A percentile compares a stretch with the other conserved stretches of the same genome.
These are phyloP conservation scores for Zophobas atratus DNA, from an alignment of 1,140 invertebrate species.

Conservation along the genomic window DNA sequence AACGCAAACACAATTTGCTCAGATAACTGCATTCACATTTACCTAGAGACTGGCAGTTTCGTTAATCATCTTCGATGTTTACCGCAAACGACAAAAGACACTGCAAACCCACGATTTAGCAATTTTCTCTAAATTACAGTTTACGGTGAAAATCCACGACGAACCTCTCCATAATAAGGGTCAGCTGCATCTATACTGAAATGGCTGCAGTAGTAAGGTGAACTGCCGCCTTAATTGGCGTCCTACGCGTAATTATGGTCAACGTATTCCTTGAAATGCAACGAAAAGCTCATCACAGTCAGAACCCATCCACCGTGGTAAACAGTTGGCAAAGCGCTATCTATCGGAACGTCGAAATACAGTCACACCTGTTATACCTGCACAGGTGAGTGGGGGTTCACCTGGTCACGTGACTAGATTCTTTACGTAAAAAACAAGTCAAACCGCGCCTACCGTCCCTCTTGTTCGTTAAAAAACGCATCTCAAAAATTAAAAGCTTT, in stretches of 20 bases:
- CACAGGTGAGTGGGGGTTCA: constrained; percentile 54
- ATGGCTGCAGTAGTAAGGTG: neutral
- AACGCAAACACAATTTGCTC: no score
- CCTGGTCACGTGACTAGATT: constrained; percentile 52
- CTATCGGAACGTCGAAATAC: constrained; percentile 50
- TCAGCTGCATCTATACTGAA: neutral
- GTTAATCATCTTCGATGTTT: no score
- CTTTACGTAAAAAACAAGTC: constrained; percentile 51
- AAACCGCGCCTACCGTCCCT: constrained; percentile 50
- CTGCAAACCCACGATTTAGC: neutral
- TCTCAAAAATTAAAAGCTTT: constrained; percentile 38
- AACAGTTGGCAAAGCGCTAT: constrained; percentile 43
- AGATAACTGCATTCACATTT: no score
- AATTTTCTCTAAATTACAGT: neutral
- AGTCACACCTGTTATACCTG: constrained; percentile 57
- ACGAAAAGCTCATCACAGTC: constrained; percentile 35
- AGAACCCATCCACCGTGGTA: constrained; percentile 10
- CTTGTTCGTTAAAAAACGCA: constrained; percentile 47
- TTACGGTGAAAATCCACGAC: no score
- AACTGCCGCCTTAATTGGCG: constrained; percentile 2
- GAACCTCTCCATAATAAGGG: neutral
- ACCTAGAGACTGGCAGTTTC: no score
- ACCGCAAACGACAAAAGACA: no score
- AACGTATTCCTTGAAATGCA: constrained; percentile 11
- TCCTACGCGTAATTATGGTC: constrained; percentile 17